phyloP scores from a whole-genome alignment of 2,888 invertebrate genomes.

The Spisula solida region DNA sequence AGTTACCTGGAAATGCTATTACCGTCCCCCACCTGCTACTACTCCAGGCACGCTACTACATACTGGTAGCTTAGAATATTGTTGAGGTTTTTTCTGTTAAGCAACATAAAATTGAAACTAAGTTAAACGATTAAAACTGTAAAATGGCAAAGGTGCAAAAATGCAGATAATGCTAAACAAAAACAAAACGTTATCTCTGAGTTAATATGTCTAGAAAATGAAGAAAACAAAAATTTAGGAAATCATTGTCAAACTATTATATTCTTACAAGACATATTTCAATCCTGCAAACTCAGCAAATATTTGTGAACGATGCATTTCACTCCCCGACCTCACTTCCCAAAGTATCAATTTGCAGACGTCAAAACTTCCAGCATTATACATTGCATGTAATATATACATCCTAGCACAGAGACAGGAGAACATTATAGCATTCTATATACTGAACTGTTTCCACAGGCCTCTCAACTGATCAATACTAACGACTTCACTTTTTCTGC shows the following conservation, averaged over 20 bases:
- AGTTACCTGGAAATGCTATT: background rate
- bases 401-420: background rate
- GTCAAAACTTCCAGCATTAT: conserved; percentile 4
- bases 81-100: background rate
- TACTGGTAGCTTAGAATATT: background rate
- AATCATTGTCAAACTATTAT: too few relatives aligned
- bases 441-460: background rate
- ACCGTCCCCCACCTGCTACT: background rate
- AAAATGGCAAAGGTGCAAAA: too few relatives aligned
- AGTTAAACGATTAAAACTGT: too few relatives aligned
- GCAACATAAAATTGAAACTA: too few relatives aligned
- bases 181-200: too few relatives aligned
- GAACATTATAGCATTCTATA: background rate
- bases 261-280: too few relatives aligned
- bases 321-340: background rate
- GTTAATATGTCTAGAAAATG: too few relatives aligned
- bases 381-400: conserved; percentile 2
- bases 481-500: conserved; percentile 31
- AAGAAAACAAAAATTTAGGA: too few relatives aligned
- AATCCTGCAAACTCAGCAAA: background rate
- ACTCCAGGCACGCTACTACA: background rate
- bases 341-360: background rate
- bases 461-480: conserved; percentile 31
- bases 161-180: too few relatives aligned
- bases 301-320: background rate